A percentile compares a stretch with the other conserved stretches of the same genome.
These are phyloP conservation scores for Polypedilum pembai DNA, from an alignment of 1,140 invertebrate species.

Conservation along the genomic window DNA sequence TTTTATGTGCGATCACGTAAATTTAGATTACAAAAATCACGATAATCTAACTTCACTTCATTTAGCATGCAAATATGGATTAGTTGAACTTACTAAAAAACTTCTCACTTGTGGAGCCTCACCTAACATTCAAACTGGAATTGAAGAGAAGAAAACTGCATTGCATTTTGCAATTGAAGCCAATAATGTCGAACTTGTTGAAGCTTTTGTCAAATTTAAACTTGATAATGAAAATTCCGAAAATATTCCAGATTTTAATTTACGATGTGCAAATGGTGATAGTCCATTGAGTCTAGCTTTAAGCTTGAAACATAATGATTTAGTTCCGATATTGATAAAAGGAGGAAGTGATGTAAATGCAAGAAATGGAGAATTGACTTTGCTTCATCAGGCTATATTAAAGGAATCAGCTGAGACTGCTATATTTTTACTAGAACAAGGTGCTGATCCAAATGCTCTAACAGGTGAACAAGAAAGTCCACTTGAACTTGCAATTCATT, in stretches of 20 bases:
- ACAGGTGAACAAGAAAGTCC: constrained; percentile 70
- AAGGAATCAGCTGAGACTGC: constrained; percentile 72
- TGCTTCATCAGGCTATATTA: constrained; percentile 80
- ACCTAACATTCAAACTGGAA: constrained; percentile 56
- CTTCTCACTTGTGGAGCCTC: constrained; percentile 60
- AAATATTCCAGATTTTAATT: constrained; percentile 58
- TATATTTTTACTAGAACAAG: constrained; percentile 80
- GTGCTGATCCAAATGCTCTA: constrained; percentile 75
- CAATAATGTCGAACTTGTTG: constrained; percentile 58
- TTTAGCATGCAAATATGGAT: constrained; percentile 62
- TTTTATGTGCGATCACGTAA: constrained; percentile 62
- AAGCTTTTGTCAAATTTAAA: constrained; percentile 59
- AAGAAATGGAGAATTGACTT: constrained; percentile 66
- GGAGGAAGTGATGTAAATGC: constrained; percentile 73
- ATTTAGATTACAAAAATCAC: constrained; percentile 61
- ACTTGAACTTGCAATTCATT: constrained; percentile 75
- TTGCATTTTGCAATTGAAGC: constrained; percentile 73
- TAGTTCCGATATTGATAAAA: constrained; percentile 64
- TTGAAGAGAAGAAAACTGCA: constrained; percentile 48
- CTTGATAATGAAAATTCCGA: constrained; percentile 43
- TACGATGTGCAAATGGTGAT: constrained; percentile 74
- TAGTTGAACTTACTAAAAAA: constrained; percentile 53
- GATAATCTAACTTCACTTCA: constrained; percentile 68
- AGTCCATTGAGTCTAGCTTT: constrained; percentile 77
- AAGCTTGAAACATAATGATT: constrained; percentile 49